A percentile compares a stretch with the other conserved stretches of the same genome.
Conservation (phyloP, 2,888 invertebrate genomes). For the Drosophila kokeensis region DNA sequence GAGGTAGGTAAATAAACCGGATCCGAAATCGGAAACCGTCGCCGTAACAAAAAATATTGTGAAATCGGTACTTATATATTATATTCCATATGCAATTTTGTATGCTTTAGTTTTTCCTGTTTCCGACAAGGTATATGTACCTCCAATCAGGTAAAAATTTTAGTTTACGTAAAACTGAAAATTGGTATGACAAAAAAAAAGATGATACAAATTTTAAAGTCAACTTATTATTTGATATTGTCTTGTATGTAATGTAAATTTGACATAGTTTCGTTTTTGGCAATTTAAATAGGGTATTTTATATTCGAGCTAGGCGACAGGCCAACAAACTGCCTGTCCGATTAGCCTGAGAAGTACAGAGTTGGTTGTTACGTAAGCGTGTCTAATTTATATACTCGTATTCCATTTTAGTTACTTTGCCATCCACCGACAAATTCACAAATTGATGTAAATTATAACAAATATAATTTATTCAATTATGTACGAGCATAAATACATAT, state of each 20-base stretch:
- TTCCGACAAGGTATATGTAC: neutral
- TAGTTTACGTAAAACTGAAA: neutral
- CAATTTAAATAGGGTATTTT: conserved; percentile 13
- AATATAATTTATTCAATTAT: conserved; percentile 1
- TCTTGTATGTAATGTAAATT: neutral
- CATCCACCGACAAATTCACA: conserved; percentile 13
- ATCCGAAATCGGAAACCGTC: neutral
- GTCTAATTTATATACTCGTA: conserved; percentile 47
- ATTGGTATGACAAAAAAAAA: no score
- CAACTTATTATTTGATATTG: neutral
- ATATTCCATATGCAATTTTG: neutral
- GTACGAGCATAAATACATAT: neutral
- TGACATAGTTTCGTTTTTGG: neutral
- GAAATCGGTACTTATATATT: neutral
- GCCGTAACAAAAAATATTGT: neutral
- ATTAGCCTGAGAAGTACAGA: conserved; percentile 19
- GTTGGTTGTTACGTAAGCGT: conserved; percentile 15
- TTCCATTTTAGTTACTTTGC: conserved; percentile 38
- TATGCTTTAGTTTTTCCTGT: neutral
- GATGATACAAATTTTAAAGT: neutral
- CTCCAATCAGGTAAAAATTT: neutral
- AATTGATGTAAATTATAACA: conserved; percentile 9
- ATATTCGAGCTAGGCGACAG: neutral
- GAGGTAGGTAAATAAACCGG: neutral
- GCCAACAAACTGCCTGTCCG: neutral